Evolutionary conservation across 2,113 vertebrate genomes (phyloP).

Genomic region (Melanocharis versteri): DNA sequence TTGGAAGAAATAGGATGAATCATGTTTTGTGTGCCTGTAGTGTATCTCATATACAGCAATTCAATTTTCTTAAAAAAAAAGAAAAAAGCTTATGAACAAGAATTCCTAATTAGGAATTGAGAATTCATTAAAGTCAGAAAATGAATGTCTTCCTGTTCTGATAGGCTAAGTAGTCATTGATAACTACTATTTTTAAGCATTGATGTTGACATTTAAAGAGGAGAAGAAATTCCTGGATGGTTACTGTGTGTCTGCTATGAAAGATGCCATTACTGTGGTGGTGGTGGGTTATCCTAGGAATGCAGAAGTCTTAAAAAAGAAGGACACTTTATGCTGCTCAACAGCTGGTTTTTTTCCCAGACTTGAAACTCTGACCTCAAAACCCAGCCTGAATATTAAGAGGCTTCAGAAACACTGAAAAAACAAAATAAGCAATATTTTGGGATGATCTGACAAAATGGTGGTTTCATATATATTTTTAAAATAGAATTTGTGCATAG

Average conservation of each 20-base stretch:
- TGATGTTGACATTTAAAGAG: neutral
- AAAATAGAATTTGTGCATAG: neutral
- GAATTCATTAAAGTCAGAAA: neutral
- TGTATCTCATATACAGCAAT: neutral
- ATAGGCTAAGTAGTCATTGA: neutral
- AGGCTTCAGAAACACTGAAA: neutral
- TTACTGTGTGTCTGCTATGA: neutral
- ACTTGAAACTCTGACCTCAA: slow-evolving; percentile 11
- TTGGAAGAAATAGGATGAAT: neutral
- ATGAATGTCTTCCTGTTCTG: neutral
- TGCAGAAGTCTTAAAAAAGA: neutral
- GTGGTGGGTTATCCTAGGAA: slow-evolving; percentile 3
- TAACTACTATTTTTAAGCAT: neutral
- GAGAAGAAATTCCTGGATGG: neutral
- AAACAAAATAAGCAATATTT: neutral
- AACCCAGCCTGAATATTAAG: slow-evolving; percentile 19
- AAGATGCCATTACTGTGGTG: neutral
- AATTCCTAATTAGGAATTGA: neutral
- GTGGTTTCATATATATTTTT: neutral
- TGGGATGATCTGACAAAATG: neutral
- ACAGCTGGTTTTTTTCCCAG: slow-evolving; percentile 1
- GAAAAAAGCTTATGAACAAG: neutral
- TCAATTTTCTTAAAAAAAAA: neutral
- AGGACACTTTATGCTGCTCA: neutral
- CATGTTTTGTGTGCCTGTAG: neutral